These are phyloP conservation scores for Parnassius smintheus DNA, from an alignment of 2,888 invertebrate species.

Conservation along the genomic window DNA sequence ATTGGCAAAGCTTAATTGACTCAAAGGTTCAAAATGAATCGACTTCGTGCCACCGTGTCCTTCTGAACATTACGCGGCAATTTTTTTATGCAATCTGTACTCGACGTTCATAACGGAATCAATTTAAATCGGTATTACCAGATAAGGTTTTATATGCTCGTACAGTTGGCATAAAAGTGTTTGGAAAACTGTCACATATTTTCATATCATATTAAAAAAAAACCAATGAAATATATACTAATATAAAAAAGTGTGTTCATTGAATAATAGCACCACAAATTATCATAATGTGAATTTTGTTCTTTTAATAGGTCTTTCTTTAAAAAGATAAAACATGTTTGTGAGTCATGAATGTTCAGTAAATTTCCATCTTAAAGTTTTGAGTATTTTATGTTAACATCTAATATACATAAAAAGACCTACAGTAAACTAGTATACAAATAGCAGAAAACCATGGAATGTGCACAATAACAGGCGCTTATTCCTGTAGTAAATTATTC, in stretches of 20 bases:
- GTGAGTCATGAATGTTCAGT: too few species aligned
- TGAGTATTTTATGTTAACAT: too few species aligned
- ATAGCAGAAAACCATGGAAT: too few species aligned
- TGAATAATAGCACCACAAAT: neutral
- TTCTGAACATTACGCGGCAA: slow-evolving; percentile 40
- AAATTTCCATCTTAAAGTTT: too few species aligned
- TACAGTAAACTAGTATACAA: too few species aligned
- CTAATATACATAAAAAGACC: too few species aligned
- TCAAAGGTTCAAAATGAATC: slow-evolving; percentile 76
- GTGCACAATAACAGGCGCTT: neutral
- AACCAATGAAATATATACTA: neutral
- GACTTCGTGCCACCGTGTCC: slow-evolving; percentile 37
- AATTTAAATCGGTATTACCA: slow-evolving; percentile 57
- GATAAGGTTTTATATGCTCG: slow-evolving; percentile 26
- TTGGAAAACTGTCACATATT: slow-evolving; percentile 4
- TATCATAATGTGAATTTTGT: neutral
- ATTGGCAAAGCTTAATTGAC: slow-evolving; percentile 79
- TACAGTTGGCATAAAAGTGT: slow-evolving; percentile 17
- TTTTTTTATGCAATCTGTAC: slow-evolving; percentile 59
- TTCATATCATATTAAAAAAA: neutral
- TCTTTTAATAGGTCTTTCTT: too few species aligned
- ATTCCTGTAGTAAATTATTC: slow-evolving; percentile 6
- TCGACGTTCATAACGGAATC: slow-evolving; percentile 47
- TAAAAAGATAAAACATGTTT: neutral
- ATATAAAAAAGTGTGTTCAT: too few species aligned